phyloP scores from a whole-genome alignment of 2,113 vertebrate species.

The Butastur rufipennis region DNA sequence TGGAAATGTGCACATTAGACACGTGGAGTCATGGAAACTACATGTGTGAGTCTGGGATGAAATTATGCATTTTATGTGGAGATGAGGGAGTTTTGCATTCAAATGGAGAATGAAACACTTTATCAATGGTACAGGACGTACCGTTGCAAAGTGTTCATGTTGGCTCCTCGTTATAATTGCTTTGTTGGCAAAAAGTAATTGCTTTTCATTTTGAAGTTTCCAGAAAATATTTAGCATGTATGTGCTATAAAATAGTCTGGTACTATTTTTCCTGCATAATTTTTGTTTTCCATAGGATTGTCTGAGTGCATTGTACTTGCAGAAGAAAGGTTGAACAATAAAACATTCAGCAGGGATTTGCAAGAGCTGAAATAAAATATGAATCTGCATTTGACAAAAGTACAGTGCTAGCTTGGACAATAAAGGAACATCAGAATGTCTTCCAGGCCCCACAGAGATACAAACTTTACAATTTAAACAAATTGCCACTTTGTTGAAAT shows the following conservation, averaged over 20 bases:
- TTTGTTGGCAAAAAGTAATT: not conserved
- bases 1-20: not conserved
- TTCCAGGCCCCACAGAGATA: not conserved
- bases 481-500: not conserved
- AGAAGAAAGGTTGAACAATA: not conserved
- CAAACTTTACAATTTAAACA: not conserved
- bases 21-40: not conserved
- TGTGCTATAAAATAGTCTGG: not conserved
- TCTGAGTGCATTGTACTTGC: not conserved
- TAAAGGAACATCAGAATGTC: not conserved
- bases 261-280: not conserved
- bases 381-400: not conserved
- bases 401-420: not conserved
- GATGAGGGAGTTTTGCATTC: not conserved
- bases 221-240: not conserved
- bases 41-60: not conserved
- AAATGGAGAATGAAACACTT: not conserved
- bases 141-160: not conserved
- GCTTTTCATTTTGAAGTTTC: not conserved
- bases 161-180: not conserved
- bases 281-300: not conserved
- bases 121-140: fast-evolving
- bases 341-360: not conserved
- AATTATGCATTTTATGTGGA: not conserved
- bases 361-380: not conserved